Evolutionary conservation across 1,140 invertebrate species (phyloP), one percentile per base, ranked within the genome.

Genomic region (Agrypnia vestita): DNA sequence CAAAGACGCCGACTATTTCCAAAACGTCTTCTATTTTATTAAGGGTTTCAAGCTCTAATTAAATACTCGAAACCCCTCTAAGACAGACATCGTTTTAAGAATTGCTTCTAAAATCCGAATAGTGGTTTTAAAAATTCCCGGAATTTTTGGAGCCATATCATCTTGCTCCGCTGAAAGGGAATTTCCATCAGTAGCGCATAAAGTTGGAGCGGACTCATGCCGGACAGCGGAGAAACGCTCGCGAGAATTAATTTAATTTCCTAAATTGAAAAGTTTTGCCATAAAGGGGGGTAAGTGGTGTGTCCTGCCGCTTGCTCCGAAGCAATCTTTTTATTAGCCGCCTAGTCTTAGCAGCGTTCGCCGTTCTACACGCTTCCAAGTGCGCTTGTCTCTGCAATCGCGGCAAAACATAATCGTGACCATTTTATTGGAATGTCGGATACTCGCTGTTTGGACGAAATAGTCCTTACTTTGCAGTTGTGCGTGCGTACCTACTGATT

Each of bases 221-320:
- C 12, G 47, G 47, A 51, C 15, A 71, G 47, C 9, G 19, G 15
- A 13, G n/a, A 8, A 71, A 51, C 1, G 67, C 10, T 51, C 47
- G 9, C 12, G 59, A 55, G 47, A 80, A 82, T 78, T 78, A 74
- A 80, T 64, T 78, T 82, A 82, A 82, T 82, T 82, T 80, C 12
- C 69, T 55, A 82, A 82, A 82, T 82, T 75, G 81, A 82, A 80
- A 80, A 82, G 81, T 80, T 80, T 75, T 82, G 76, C 59, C 21
- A 62, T 51, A 21, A 74, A 71, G 55, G 56, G 78, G 15, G 62
- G 72, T 43, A 43, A 56, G 74, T 78, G 62, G 72, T 43, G 19
- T 62, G 74, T 78, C 61, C 53, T 44, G 74, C 43, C 47, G 71
- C 56, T 78, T 55, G 44, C 47, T 11, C 17, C 51, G 8, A 10